A percentile compares a stretch with the other conserved stretches of the same genome.
These are phyloP conservation scores for Lochmaea capreae DNA, from an alignment of 2,888 invertebrate species.

Conservation along the genomic window DNA sequence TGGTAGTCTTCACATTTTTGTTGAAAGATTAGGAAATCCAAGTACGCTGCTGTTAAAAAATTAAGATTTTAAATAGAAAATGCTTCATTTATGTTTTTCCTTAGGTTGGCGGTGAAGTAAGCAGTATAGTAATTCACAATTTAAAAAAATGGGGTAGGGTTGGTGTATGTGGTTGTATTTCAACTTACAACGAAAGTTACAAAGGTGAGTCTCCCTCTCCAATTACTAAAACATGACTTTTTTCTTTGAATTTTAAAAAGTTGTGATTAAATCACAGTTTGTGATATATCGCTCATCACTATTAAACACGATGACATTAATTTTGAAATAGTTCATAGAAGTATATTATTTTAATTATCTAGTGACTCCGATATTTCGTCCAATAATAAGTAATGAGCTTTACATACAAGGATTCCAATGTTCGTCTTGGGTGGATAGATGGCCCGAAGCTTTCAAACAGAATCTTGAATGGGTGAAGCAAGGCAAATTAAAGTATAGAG, in stretches of 20 bases:
- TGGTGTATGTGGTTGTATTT: slow-evolving; percentile 78
- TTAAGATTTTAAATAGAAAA: not conserved
- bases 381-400: slow-evolving; percentile 44
- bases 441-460: slow-evolving; percentile 72
- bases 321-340: not conserved
- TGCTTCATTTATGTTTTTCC: not conserved
- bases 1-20: too few relatives aligned
- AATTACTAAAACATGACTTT: not conserved
- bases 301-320: too few relatives aligned
- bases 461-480: slow-evolving; percentile 73
- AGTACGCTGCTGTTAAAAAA: too few relatives aligned
- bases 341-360: slow-evolving; percentile 19
- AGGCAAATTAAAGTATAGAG: slow-evolving; percentile 77
- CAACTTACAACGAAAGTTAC: slow-evolving; percentile 70
- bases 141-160: slow-evolving; percentile 76
- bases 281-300: too few relatives aligned
- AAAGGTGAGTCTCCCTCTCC: not conserved
- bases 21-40: too few relatives aligned
- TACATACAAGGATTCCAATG: slow-evolving; percentile 50
- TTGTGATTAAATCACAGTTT: too few relatives aligned
- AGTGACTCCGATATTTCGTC: slow-evolving; percentile 41
- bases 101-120: slow-evolving; percentile 77
- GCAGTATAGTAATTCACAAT: slow-evolving; percentile 70
- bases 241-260: too few relatives aligned
- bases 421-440: slow-evolving; percentile 62